These are phyloP conservation scores for Hirundo rustica DNA, from an alignment of 2,797 vertebrate species.

Conservation along the genomic window DNA sequence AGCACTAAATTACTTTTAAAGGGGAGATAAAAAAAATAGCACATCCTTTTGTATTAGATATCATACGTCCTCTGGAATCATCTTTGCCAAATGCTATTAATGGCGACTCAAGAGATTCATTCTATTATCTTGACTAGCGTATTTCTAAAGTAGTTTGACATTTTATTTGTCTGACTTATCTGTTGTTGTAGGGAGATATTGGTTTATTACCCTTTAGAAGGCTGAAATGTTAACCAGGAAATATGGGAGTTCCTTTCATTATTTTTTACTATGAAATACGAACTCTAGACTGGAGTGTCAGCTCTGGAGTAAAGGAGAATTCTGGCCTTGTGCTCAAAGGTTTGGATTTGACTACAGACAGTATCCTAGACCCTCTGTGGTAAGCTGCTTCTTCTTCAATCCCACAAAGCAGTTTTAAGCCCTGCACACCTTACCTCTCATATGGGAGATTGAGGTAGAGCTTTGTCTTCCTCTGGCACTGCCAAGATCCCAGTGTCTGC, in stretches of 20 bases:
- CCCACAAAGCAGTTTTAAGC: background rate
- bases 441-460: background rate
- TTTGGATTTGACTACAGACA: background rate
- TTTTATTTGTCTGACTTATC: constrained; percentile 59
- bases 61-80: background rate
- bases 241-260: constrained; percentile 15
- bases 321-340: background rate
- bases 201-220: constrained; percentile 59
- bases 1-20: constrained; percentile 31
- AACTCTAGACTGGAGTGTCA: background rate
- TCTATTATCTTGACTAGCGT: constrained; percentile 47
- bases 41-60: constrained; percentile 15
- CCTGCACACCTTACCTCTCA: background rate
- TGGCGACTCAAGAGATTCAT: constrained; percentile 22
- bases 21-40: constrained; percentile 12
- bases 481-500: background rate
- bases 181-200: constrained; percentile 47
- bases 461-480: background rate
- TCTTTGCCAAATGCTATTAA: constrained; percentile 44
- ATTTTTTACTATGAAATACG: background rate
- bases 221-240: constrained; percentile 52
- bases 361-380: background rate
- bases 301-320: background rate
- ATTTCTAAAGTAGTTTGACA: constrained; percentile 50
- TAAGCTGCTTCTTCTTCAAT: background rate